Evolutionary conservation across 2,888 invertebrate genomes (phyloP).

Genomic region (Zaprionus lineosus): DNA sequence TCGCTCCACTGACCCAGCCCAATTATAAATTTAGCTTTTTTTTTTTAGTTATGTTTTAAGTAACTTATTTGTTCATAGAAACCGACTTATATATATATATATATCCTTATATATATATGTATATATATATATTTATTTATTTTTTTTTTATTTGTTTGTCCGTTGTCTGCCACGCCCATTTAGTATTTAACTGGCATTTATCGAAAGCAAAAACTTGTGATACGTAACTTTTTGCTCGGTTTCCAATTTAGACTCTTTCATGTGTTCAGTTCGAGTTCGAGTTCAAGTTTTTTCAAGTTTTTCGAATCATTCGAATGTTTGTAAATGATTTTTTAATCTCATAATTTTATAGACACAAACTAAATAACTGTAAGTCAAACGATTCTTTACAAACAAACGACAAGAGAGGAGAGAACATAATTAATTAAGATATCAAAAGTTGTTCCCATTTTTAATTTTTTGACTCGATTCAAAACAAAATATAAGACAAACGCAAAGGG

Average conservation of each 20-base stretch:
- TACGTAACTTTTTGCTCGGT: conserved; percentile 48
- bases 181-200: conserved; percentile 47
- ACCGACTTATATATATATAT: no score
- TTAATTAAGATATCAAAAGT: no score
- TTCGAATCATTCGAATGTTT: conserved; percentile 18
- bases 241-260: conserved; percentile 19
- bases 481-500: conserved; percentile 1
- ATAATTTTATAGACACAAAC: conserved; percentile 11
- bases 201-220: conserved; percentile 59
- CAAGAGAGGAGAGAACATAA: neutral
- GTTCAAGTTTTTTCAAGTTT: neutral
- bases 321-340: conserved; percentile 32
- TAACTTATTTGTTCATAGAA: conserved; percentile 43
- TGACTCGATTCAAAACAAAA: conserved; percentile 61
- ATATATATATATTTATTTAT: neutral
- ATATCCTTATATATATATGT: no score
- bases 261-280: conserved; percentile 23
- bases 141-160: conserved; percentile 22
- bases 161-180: conserved; percentile 42
- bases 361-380: no score
- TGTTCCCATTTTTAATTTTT: no score
- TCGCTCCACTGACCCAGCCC: conserved; percentile 40
- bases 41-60: conserved; percentile 20
- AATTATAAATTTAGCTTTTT: conserved; percentile 24
- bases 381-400: no score